Evolutionary conservation across 2,113 vertebrate species (phyloP).

Genomic region (Brachirus orientalis): DNA sequence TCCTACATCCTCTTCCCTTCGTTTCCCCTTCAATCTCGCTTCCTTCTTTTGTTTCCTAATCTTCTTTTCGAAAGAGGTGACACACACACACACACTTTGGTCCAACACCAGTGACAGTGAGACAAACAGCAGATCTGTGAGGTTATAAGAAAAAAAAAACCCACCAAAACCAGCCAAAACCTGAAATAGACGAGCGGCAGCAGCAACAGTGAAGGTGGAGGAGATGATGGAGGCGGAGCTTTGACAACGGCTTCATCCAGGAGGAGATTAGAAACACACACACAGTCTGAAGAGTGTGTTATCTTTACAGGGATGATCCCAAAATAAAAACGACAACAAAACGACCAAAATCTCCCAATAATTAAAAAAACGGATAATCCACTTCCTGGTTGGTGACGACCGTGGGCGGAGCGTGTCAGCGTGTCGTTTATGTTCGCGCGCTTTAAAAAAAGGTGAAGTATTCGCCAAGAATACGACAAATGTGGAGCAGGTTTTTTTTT

Average conservation of each 20-base stretch:
- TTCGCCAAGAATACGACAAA: constrained; percentile 42
- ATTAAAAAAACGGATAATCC: constrained; percentile 74
- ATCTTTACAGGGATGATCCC: constrained; percentile 75
- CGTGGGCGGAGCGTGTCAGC: constrained; percentile 71
- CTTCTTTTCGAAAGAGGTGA: not conserved
- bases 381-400: constrained; percentile 71
- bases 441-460: constrained; percentile 46
- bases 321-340: constrained; percentile 70
- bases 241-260: constrained; percentile 71
- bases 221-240: too few relatives aligned
- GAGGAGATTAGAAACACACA: constrained; percentile 71
- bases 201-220: too few relatives aligned
- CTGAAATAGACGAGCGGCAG: constrained; percentile 66
- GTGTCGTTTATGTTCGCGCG: constrained; percentile 54
- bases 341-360: constrained; percentile 70
- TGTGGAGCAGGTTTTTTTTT: not conserved
- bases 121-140: too few relatives aligned
- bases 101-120: too few relatives aligned
- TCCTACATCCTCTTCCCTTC: too few relatives aligned
- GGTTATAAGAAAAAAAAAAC: too few relatives aligned
- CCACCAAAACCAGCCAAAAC: too few relatives aligned
- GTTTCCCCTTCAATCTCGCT: too few relatives aligned
- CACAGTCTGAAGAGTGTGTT: constrained; percentile 65
- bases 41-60: too few relatives aligned
- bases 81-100: constrained; percentile 22